Conservation (phyloP, 2,797 vertebrate genomes). For the Arremon aurantiirostris region DNA sequence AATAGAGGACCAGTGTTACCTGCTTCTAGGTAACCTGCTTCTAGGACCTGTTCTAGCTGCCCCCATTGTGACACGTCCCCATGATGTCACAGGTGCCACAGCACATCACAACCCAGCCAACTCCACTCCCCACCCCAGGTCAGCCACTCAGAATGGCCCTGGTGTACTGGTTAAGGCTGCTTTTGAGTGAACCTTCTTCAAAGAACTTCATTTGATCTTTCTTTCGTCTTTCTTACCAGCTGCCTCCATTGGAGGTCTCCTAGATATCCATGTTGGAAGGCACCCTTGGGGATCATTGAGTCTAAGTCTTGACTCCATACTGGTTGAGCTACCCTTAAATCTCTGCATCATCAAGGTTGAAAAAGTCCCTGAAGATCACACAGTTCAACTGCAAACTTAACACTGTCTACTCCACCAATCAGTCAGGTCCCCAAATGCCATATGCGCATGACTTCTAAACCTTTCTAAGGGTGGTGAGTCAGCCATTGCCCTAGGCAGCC, state of each 20-base stretch:
- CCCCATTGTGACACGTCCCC: not conserved
- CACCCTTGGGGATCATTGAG: not conserved
- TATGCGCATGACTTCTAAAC: rapidly evolving
- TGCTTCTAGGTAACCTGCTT: not conserved
- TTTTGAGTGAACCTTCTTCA: not conserved
- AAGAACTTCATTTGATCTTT: no score
- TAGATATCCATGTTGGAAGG: no score
- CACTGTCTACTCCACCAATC: not conserved
- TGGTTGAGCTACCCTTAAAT: not conserved
- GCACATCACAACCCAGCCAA: not conserved
- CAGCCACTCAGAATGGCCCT: not conserved
- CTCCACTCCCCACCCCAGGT: not conserved
- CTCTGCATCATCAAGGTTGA: rapidly evolving
- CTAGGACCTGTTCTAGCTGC: not conserved
- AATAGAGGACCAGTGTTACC: not conserved
- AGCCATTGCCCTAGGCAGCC: not conserved
- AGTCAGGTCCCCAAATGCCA: not conserved
- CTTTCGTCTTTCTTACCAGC: not conserved
- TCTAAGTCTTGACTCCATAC: not conserved
- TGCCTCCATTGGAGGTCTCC: no score
- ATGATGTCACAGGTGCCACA: not conserved
- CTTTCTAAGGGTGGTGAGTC: not conserved
- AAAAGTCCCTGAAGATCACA: not conserved
- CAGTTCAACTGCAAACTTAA: not conserved
- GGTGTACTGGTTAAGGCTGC: not conserved